Evolutionary conservation across 2,113 vertebrate genomes (phyloP).

Genomic region (Polypterus bichir): DNA sequence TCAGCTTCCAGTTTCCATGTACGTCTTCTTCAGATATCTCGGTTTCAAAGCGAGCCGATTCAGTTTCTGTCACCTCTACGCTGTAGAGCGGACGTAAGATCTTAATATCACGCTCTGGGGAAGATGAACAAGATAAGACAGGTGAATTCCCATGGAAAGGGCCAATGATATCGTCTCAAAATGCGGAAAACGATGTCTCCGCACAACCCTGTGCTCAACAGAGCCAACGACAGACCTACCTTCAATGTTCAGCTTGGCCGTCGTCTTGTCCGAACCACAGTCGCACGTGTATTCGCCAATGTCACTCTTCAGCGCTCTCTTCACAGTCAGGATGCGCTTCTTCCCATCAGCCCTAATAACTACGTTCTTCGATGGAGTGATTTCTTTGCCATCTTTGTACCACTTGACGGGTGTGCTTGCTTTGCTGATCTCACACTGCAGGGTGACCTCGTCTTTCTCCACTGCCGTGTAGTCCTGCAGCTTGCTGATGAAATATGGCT

Average conservation of each 20-base stretch:
- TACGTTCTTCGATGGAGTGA: constrained; percentile 79
- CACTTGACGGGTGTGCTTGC: constrained; percentile 72
- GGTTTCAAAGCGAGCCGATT: constrained; percentile 83
- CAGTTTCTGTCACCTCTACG: constrained; percentile 87
- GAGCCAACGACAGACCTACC: constrained; percentile 39
- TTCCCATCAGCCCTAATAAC: constrained; percentile 71
- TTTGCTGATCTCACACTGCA: constrained; percentile 92
- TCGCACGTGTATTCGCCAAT: constrained; percentile 80
- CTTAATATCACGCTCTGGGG: constrained; percentile 86
- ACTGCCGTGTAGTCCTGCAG: constrained; percentile 88
- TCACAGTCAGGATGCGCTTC: constrained; percentile 73
- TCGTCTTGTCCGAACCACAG: constrained; percentile 85
- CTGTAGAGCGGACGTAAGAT: constrained; percentile 78
- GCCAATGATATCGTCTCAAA: not conserved
- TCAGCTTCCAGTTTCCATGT: constrained; percentile 84
- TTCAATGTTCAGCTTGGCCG: constrained; percentile 80
- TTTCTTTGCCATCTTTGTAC: constrained; percentile 81
- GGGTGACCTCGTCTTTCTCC: constrained; percentile 81
- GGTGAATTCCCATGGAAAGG: not conserved
- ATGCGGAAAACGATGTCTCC: not conserved
- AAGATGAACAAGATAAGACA: not conserved
- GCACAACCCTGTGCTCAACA: not conserved
- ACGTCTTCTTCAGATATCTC: constrained; percentile 89
- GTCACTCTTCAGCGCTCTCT: constrained; percentile 66
- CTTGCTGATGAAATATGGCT: constrained; percentile 86